Conservation (phyloP, 2,888 invertebrate species). For the Portevinia maculata region DNA sequence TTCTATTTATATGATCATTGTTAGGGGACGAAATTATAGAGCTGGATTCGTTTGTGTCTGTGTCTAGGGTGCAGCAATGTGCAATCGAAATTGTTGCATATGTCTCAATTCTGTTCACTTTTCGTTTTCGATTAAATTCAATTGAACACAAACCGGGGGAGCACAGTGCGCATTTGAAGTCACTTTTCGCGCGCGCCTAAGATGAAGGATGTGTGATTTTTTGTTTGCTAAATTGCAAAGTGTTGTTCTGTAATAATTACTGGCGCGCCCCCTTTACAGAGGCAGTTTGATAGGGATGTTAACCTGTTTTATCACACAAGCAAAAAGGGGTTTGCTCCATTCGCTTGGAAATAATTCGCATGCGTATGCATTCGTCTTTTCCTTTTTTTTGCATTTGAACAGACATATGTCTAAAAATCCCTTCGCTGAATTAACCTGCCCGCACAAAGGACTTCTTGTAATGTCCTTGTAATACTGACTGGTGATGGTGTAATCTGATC, state of each 20-base stretch:
- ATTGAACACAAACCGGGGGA: constrained; percentile 34
- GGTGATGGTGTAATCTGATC: constrained; percentile 18
- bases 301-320: constrained; percentile 12
- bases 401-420: constrained; percentile 50
- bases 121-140: constrained; percentile 65
- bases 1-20: constrained; percentile 32
- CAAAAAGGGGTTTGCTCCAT: constrained; percentile 54
- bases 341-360: constrained; percentile 65
- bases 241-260: constrained; percentile 27
- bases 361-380: not conserved
- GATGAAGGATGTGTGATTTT: constrained; percentile 1
- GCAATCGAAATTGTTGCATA: constrained; percentile 63
- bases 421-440: constrained; percentile 1
- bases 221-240: not conserved
- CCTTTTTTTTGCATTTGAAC: not conserved
- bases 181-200: too few species aligned
- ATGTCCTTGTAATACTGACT: not conserved
- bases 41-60: not conserved
- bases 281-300: constrained; percentile 1
- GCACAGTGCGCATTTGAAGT: too few species aligned
- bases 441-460: not conserved
- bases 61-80: constrained; percentile 32
- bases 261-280: constrained; percentile 30
- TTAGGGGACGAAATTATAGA: constrained; percentile 35
- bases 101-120: constrained; percentile 68